A percentile compares a stretch with the other conserved stretches of the same genome.
Conservation (phyloP, 2,113 vertebrate genomes). For the Cepphus grylle region DNA sequence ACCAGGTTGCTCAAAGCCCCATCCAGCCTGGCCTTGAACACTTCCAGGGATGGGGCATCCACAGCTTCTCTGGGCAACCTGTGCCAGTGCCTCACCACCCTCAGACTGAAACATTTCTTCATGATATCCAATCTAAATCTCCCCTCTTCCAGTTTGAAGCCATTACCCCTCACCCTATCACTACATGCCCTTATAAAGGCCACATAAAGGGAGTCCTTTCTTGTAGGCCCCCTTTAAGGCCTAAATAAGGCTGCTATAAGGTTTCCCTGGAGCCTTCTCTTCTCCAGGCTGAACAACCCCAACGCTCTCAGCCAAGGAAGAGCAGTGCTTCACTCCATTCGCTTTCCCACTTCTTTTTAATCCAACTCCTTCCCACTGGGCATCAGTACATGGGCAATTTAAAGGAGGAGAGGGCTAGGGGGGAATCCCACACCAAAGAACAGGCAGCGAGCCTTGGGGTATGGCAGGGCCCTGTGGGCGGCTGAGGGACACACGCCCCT, state of each 20-base stretch:
- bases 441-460: rapidly evolving
- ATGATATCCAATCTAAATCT: background rate
- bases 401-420: rapidly evolving
- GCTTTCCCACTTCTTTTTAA: background rate
- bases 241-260: background rate
- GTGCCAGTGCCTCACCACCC: background rate
- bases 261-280: background rate
- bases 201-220: no score
- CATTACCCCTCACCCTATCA: background rate
- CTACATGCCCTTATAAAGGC: background rate
- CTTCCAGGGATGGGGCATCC: background rate
- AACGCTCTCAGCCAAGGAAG: background rate
- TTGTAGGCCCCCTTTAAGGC: background rate
- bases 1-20: background rate
- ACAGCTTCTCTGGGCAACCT: background rate
- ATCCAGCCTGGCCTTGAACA: background rate
- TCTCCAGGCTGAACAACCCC: background rate
- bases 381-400: rapidly evolving
- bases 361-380: rapidly evolving
- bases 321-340: rapidly evolving
- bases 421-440: rapidly evolving
- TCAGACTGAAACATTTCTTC: background rate
- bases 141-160: background rate
- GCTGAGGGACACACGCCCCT: no score
- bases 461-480: rapidly evolving